These are phyloP conservation scores for Tenthredo livida DNA, from an alignment of 2,888 invertebrate genomes.

Conservation along the genomic window DNA sequence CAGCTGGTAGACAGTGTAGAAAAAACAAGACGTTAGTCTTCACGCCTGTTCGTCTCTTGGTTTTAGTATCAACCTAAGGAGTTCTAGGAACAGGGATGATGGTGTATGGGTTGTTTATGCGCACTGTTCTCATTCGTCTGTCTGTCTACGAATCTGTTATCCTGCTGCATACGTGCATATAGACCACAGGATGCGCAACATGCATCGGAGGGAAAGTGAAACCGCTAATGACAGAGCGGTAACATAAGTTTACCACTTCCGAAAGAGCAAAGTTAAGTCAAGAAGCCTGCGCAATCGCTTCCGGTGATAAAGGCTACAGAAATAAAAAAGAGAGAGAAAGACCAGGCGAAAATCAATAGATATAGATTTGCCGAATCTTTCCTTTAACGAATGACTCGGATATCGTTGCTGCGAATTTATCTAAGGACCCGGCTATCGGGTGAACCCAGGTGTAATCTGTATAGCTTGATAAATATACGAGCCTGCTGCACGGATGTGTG, in stretches of 20 bases:
- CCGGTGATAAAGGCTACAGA: background rate
- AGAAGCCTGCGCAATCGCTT: background rate
- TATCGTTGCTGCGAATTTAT: constrained; percentile 26
- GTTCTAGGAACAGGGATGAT: constrained; percentile 48
- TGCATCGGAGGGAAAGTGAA: constrained; percentile 12
- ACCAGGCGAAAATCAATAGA: background rate
- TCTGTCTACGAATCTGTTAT: constrained; percentile 1
- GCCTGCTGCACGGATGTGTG: too few species aligned
- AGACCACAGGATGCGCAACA: constrained; percentile 26
- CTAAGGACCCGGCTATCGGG: constrained; percentile 22
- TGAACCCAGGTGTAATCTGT: background rate
- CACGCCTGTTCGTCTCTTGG: background rate
- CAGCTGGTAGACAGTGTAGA: constrained; percentile 32
- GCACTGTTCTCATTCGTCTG: background rate
- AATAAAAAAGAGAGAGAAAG: background rate
- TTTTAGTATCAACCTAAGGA: constrained; percentile 19
- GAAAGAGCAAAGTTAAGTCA: background rate
- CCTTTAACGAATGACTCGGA: background rate
- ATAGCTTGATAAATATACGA: background rate
- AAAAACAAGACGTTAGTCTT: constrained; percentile 41
- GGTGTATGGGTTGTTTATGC: constrained; percentile 32
- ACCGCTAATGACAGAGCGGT: constrained; percentile 8
- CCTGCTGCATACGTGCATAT: background rate
- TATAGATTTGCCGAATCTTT: background rate
- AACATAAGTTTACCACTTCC: background rate